Evolutionary conservation across 1,140 invertebrate species (phyloP).

Genomic region (Drosophila dunni): DNA sequence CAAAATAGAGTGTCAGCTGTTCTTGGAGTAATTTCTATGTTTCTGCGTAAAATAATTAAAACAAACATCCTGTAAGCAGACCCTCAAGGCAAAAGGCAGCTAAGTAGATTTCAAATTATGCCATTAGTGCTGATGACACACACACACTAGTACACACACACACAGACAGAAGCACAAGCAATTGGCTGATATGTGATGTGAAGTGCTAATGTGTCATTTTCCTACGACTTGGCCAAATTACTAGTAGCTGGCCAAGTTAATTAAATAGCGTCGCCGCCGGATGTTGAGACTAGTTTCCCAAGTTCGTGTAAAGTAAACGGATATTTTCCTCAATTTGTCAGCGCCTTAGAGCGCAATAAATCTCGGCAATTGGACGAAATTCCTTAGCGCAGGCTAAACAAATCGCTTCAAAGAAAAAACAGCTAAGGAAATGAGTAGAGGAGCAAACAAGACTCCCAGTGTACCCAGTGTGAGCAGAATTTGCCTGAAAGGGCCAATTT

Average conservation of each 20-base stretch:
- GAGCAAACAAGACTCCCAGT: too few species aligned
- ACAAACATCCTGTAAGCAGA: constrained; percentile 38
- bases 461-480: too few species aligned
- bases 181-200: constrained; percentile 12
- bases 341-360: constrained; percentile 18
- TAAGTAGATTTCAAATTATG: constrained; percentile 83
- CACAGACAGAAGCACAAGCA: constrained; percentile 25
- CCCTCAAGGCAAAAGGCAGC: constrained; percentile 39
- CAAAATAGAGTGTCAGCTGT: constrained; percentile 32
- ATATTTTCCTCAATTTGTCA: constrained; percentile 61
- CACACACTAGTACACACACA: constrained; percentile 16
- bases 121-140: constrained; percentile 78
- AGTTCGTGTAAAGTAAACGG: constrained; percentile 5
- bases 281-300: neutral
- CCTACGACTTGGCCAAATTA: constrained; percentile 14
- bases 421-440: too few species aligned
- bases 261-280: constrained; percentile 21
- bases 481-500: too few species aligned
- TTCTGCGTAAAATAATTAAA: constrained; percentile 78
- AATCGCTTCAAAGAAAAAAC: constrained; percentile 45
- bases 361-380: constrained; percentile 34
- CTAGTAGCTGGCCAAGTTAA: constrained; percentile 29
- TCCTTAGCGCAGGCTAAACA: constrained; percentile 44
- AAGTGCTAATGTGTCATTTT: constrained; percentile 15
- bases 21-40: constrained; percentile 48